Evolutionary conservation across 92 coral and sea anemone species (phyloP).

Genomic region (Palythoa heliodiscus): DNA sequence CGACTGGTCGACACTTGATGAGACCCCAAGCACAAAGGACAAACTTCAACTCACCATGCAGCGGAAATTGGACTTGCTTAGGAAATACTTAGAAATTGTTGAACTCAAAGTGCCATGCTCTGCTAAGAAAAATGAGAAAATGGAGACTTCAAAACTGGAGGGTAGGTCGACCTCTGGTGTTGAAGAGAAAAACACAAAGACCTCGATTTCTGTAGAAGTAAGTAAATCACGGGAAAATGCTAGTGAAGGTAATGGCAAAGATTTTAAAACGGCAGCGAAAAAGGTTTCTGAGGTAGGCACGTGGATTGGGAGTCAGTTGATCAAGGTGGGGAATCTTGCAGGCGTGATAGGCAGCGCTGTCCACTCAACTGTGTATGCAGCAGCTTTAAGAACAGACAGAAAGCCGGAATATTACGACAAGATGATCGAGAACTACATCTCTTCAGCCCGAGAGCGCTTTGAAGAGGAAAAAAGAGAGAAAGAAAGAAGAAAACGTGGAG

Average conservation of each 20-base stretch:
- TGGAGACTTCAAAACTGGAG: conserved; percentile 6
- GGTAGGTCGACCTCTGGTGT: conserved; percentile 1
- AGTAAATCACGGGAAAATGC: conserved; percentile 18
- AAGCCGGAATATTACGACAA: conserved; percentile 88
- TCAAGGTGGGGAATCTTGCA: conserved; percentile 79
- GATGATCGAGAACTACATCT: conserved; percentile 81
- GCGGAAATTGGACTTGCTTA: conserved; percentile 63
- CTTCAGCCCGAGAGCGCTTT: conserved; percentile 81
- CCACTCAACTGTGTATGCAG: conserved; percentile 72
- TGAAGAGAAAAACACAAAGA: conserved; percentile 33
- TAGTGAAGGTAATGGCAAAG: conserved; percentile 44
- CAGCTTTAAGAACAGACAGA: conserved; percentile 74
- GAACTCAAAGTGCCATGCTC: conserved; percentile 57
- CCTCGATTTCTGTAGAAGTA: conserved; percentile 27
- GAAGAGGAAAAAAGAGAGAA: conserved; percentile 75
- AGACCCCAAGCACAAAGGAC: conserved; percentile 52
- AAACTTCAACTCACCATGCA: conserved; percentile 65
- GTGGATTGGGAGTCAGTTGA: conserved; percentile 74
- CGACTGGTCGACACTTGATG: conserved; percentile 73
- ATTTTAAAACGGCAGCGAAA: conserved; percentile 49
- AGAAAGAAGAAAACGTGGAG: conserved; percentile 6
- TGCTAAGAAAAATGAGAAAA: conserved; percentile 53
- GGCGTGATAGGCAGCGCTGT: conserved; percentile 63
- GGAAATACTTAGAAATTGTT: conserved; percentile 75
- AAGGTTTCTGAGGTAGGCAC: conserved; percentile 51